These are phyloP conservation scores for Coreoperca whiteheadi DNA, from an alignment of 2,113 vertebrate genomes.

Conservation along the genomic window DNA sequence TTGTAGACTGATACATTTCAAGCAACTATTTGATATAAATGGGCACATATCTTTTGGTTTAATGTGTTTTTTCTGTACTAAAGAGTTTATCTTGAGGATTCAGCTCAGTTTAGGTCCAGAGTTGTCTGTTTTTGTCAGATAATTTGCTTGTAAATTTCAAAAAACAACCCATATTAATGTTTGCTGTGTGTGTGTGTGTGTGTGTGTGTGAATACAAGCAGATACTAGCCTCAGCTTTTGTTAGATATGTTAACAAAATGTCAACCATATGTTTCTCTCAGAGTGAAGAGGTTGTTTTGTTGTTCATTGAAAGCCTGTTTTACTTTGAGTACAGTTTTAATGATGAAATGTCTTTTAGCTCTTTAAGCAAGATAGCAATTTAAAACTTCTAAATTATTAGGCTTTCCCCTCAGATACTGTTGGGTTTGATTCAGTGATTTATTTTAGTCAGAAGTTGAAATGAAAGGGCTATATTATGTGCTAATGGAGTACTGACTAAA, in stretches of 20 bases:
- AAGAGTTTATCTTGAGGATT: neutral
- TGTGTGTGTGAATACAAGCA: neutral
- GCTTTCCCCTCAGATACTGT: neutral
- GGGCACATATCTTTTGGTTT: neutral
- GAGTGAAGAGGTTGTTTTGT: neutral
- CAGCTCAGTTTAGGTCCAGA: neutral
- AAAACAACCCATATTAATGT: neutral
- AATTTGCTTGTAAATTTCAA: neutral
- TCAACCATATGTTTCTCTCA: neutral
- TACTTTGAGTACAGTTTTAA: neutral
- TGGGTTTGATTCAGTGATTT: slow-evolving; percentile 23
- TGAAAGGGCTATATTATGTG: slow-evolving; percentile 6
- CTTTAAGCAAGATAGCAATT: slow-evolving; percentile 29
- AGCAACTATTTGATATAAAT: neutral
- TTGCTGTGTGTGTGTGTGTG: neutral
- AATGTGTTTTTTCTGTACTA: neutral
- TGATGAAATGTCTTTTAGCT: slow-evolving; percentile 7
- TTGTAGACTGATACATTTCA: neutral
- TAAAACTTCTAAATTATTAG: neutral
- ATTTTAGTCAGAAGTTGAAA: slow-evolving; percentile 10
- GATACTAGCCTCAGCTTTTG: neutral
- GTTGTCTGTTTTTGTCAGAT: neutral
- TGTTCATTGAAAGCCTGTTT: slow-evolving; percentile 22
- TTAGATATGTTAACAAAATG: neutral
- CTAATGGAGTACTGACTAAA: slow-evolving; percentile 10